A percentile compares a stretch with the other conserved stretches of the same genome.
phyloP scores from a whole-genome alignment of 2,113 vertebrate species.

The Nerophis lumbriciformis region DNA sequence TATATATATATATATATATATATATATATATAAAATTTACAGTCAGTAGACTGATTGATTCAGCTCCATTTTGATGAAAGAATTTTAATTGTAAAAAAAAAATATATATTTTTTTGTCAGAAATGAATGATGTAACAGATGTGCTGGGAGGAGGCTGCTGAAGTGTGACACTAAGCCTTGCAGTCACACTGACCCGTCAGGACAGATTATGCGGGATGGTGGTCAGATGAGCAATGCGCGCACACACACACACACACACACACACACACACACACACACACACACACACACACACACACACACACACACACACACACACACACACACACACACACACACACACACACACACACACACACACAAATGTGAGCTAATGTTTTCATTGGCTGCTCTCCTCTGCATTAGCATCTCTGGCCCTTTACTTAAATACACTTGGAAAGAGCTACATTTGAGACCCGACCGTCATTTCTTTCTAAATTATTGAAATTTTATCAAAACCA shows the following conservation, averaged over 20 bases:
- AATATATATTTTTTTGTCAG: background rate
- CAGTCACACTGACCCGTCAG: constrained; percentile 38
- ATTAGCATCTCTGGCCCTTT: constrained; percentile 26
- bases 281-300: too few species aligned
- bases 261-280: background rate
- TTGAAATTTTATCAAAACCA: constrained; percentile 43
- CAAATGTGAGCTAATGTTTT: constrained; percentile 8
- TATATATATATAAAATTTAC: background rate
- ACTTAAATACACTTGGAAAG: constrained; percentile 21
- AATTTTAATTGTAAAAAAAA: background rate
- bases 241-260: background rate
- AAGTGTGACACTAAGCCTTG: constrained; percentile 22
- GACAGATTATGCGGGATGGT: constrained; percentile 47
- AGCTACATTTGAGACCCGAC: background rate
- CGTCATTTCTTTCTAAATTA: constrained; percentile 24
- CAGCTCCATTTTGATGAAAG: background rate
- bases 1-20: too few species aligned
- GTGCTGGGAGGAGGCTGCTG: constrained; percentile 21
- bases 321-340: too few species aligned
- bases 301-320: too few species aligned
- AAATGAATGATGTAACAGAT: constrained; percentile 1
- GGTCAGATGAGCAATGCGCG: constrained; percentile 38
- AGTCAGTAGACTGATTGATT: too few species aligned
- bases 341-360: background rate
- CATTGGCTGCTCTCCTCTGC: constrained; percentile 30